phyloP scores from a whole-genome alignment of 2,113 vertebrate species.

The Eublepharis macularius region DNA sequence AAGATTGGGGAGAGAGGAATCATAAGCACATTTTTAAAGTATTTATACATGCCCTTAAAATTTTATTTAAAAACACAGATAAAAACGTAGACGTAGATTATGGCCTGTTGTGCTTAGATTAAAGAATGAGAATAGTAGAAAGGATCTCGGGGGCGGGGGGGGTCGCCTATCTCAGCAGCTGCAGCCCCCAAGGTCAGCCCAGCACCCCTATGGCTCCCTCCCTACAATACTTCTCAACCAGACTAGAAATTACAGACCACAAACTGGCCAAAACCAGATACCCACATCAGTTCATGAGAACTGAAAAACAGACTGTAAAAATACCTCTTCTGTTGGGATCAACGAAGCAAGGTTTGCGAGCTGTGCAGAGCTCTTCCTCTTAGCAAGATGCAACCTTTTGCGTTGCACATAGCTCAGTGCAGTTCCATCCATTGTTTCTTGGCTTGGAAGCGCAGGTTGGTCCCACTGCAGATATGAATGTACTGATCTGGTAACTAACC shows the following conservation, averaged over 20 bases:
- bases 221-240: background rate
- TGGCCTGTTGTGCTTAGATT: background rate
- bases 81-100: constrained; percentile 38
- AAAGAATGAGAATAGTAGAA: background rate
- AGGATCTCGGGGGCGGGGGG: too few species aligned
- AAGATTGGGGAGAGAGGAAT: background rate
- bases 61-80: constrained; percentile 68
- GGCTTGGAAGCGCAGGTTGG: background rate
- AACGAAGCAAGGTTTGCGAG: background rate
- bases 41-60: constrained; percentile 55
- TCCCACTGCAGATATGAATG: background rate
- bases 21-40: constrained; percentile 48
- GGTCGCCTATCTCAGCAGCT: background rate
- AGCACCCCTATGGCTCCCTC: too few species aligned
- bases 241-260: background rate
- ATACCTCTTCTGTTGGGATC: too few species aligned
- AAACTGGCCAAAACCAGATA: background rate
- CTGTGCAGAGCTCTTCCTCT: background rate
- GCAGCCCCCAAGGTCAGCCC: background rate
- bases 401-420: background rate
- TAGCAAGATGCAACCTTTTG: background rate
- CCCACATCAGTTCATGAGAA: background rate
- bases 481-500: too few species aligned
- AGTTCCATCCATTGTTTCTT: background rate
- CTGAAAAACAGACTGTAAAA: too few species aligned